A percentile compares a stretch with the other conserved stretches of the same genome.
These are phyloP conservation scores for Hyppa rectilinea DNA, from an alignment of 2,888 invertebrate species.

Conservation along the genomic window DNA sequence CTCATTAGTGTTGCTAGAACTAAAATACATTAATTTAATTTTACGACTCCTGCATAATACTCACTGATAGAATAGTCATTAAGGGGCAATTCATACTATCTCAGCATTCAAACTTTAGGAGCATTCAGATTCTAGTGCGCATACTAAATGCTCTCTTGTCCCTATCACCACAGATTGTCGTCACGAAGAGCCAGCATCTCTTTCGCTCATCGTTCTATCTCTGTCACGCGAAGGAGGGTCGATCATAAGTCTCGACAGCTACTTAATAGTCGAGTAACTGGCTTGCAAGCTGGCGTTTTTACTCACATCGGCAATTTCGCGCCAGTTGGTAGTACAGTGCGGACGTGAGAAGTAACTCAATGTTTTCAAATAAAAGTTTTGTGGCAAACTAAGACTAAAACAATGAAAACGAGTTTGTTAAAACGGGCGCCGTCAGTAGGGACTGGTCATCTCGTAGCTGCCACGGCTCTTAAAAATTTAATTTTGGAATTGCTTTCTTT, in stretches of 20 bases:
- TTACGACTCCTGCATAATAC: conserved; percentile 17
- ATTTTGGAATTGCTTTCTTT: no score
- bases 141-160: conserved; percentile 37
- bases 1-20: conserved; percentile 21
- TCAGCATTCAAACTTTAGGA: conserved; percentile 47
- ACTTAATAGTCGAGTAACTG: conserved; percentile 63
- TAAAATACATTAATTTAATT: conserved; percentile 39
- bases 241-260: conserved; percentile 46
- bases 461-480: no score
- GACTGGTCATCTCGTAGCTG: no score
- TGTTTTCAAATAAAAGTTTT: conserved; percentile 22
- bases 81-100: conserved; percentile 41
- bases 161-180: conserved; percentile 23
- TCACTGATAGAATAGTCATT: conserved; percentile 40
- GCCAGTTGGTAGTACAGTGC: conserved; percentile 15
- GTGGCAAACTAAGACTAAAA: not conserved
- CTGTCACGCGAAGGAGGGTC: conserved; percentile 35
- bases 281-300: conserved; percentile 67
- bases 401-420: not conserved
- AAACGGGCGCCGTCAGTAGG: no score
- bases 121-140: conserved; percentile 40
- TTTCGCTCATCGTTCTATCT: conserved; percentile 24
- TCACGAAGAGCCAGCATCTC: conserved; percentile 18
- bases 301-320: conserved; percentile 23
- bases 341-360: conserved; percentile 29